phyloP scores from a whole-genome alignment of 2,113 vertebrate species.

The Elephantulus edwardii region DNA sequence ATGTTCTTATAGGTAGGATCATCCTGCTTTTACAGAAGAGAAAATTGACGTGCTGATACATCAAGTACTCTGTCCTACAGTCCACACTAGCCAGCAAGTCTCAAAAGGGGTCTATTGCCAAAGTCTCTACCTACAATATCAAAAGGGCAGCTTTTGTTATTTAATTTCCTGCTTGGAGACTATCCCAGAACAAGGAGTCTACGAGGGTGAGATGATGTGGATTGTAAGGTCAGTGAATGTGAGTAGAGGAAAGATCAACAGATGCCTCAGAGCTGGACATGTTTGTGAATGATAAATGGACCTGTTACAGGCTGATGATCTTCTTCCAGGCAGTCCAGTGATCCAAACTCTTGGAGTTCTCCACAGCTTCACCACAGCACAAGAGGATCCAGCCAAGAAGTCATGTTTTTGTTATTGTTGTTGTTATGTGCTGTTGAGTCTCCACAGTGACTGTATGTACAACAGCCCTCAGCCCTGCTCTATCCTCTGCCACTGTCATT shows the following conservation, averaged over 20 bases:
- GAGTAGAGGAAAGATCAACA: background rate
- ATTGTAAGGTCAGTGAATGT: background rate
- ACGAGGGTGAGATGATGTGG: background rate
- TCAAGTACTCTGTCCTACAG: background rate
- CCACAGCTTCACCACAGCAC: background rate
- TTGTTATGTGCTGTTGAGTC: no score
- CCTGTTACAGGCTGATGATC: background rate
- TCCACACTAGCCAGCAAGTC: background rate
- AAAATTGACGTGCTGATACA: background rate
- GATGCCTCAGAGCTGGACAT: background rate
- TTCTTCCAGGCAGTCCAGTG: background rate
- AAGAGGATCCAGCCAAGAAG: background rate
- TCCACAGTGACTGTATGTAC: no score
- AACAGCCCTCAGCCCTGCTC: no score
- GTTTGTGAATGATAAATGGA: background rate
- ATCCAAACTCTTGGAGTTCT: background rate
- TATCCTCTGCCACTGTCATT: no score
- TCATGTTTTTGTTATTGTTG: no score
- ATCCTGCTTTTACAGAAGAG: background rate
- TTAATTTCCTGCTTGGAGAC: background rate
- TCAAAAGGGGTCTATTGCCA: background rate
- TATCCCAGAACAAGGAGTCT: background rate
- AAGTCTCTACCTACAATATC: background rate
- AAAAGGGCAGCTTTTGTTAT: background rate
- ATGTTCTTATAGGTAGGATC: background rate